Percentiles rank a stretch among this genome's conserved stretches.
phyloP scores from a whole-genome alignment of 2,888 invertebrate genomes.

The Drosophila atripex region DNA sequence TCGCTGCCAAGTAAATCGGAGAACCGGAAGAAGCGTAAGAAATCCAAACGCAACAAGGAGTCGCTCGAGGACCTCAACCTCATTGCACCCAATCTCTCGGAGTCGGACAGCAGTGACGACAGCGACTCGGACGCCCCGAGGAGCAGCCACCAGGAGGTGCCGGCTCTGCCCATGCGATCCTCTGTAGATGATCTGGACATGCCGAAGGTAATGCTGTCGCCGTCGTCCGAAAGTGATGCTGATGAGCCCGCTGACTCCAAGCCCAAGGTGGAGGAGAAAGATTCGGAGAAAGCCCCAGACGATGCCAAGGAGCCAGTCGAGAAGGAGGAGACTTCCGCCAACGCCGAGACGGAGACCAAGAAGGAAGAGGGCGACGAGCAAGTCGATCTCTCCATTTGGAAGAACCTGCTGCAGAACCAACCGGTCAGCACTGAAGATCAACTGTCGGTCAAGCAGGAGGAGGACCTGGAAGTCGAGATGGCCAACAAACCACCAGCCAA shows the following conservation, averaged over 20 bases:
- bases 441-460: constrained; percentile 11
- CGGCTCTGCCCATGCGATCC: constrained; percentile 53
- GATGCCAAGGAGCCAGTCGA: constrained; percentile 18
- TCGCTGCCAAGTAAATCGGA: constrained; percentile 8
- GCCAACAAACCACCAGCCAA: constrained; percentile 71
- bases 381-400: constrained; percentile 74
- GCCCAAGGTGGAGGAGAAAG: constrained; percentile 14
- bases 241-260: constrained; percentile 54
- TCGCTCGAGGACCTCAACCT: constrained; percentile 87
- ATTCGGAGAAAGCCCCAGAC: background rate
- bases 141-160: constrained; percentile 23
- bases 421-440: constrained; percentile 35
- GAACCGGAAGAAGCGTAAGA: constrained; percentile 83
- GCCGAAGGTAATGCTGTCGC: constrained; percentile 82
- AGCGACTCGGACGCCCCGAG: constrained; percentile 83
- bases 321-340: constrained; percentile 2
- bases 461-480: background rate
- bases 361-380: constrained; percentile 22
- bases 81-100: constrained; percentile 92
- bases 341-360: constrained; percentile 40
- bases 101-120: constrained; percentile 92
- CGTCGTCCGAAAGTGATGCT: constrained; percentile 77
- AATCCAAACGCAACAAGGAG: constrained; percentile 81
- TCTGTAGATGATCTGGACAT: constrained; percentile 68
- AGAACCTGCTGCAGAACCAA: constrained; percentile 79